A percentile compares a stretch with the other conserved stretches of the same genome.
phyloP scores from a whole-genome alignment of 2,797 vertebrate species.

The Otus scops region DNA sequence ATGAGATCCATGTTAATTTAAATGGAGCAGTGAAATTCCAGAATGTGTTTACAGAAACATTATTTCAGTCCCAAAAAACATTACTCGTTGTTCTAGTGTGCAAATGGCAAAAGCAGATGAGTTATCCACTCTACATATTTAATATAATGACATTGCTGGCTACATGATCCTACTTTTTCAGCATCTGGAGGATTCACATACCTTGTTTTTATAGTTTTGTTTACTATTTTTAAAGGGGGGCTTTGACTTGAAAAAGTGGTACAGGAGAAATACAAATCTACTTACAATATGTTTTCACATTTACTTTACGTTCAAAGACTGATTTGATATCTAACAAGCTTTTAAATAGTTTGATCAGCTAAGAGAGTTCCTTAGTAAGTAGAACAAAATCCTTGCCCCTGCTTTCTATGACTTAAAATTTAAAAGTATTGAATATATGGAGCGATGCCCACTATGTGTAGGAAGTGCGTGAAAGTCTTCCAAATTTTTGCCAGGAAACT shows the following conservation, averaged over 20 bases:
- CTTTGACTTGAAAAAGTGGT: background rate
- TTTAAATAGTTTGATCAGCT: background rate
- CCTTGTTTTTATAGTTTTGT: background rate
- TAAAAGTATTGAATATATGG: background rate
- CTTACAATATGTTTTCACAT: background rate
- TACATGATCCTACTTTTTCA: background rate
- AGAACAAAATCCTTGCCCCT: background rate
- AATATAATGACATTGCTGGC: background rate
- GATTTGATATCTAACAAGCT: background rate
- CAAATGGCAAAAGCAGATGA: slow-evolving; percentile 1
- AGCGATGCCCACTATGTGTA: background rate
- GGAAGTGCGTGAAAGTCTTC: background rate
- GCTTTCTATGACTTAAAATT: background rate
- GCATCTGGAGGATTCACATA: background rate
- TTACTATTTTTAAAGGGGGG: background rate
- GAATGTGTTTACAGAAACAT: slow-evolving; percentile 26
- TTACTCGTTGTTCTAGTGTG: background rate
- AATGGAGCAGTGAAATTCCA: slow-evolving; percentile 11
- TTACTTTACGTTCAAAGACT: background rate
- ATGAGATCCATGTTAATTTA: background rate
- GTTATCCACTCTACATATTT: background rate
- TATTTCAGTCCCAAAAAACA: slow-evolving; percentile 2
- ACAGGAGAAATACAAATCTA: background rate
- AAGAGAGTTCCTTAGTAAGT: background rate
- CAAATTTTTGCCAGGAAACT: background rate